phyloP scores from a whole-genome alignment of 2,113 vertebrate species.

The Chaenocephalus aceratus region DNA sequence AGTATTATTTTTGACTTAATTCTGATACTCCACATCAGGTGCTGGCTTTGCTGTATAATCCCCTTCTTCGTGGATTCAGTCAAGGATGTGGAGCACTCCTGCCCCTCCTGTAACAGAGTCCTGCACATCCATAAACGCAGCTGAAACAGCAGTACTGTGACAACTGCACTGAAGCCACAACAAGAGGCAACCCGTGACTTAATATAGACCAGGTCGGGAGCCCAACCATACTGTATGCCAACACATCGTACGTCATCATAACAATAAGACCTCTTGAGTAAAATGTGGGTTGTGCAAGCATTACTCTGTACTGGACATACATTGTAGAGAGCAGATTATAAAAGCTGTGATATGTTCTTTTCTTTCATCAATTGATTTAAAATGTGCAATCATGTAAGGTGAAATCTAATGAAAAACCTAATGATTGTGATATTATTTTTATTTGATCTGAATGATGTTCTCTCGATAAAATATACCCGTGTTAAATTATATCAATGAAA shows the following conservation, averaged over 20 bases:
- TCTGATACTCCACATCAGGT: no score
- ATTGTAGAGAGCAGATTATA: background rate
- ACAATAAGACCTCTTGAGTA: background rate
- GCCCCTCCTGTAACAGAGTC: constrained; percentile 82
- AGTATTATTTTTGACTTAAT: no score
- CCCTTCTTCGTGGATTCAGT: constrained; percentile 88
- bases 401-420: background rate
- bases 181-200: background rate
- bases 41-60: constrained; percentile 85
- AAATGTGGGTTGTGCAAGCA: background rate
- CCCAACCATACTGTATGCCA: background rate
- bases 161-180: background rate
- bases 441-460: background rate
- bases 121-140: constrained; percentile 85
- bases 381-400: background rate
- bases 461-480: background rate
- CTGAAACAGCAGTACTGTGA: constrained; percentile 32
- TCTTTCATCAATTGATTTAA: background rate
- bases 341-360: background rate
- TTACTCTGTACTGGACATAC: background rate
- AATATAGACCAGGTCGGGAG: background rate
- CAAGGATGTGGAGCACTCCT: constrained; percentile 90
- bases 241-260: background rate
- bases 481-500: background rate
- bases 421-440: background rate